Evolutionary conservation across 2,113 vertebrate species (phyloP), one percentile per base, ranked within the genome.

Genomic region (cat (Felis catus)): DNA sequence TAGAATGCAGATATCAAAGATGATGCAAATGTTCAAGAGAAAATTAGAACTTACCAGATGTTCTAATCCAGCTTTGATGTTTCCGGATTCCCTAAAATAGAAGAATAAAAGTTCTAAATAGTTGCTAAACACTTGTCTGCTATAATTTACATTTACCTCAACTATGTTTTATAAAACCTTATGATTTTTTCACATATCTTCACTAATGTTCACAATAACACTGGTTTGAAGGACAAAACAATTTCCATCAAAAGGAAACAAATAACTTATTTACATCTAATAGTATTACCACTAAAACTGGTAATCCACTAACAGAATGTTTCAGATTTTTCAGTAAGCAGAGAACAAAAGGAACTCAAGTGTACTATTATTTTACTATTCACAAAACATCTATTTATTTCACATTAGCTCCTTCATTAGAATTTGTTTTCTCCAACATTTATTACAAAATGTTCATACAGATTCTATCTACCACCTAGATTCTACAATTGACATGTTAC

Each of bases 41-140:
- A 98, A 99, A 99, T 98, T 98, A 99, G 98, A 99, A 99, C 99
- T 99, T 99, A 99, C 99, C 99, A 99, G 99, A 99, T 99, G 99
- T 99, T 99, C 99, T 99, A 99, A 99, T 99, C 99, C 99, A 98
- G 98, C 99, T 99, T 99, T 99, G 99, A 99, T 99, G 99, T 99
- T 99, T 97, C 91, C 99, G 96, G 98, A 96, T 61, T 99, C 99
- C 99, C 99, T 99, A 99, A 97, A 99, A 99, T 98, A 99, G 98
- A 99, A 99, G 98, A 99, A 99, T 98, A 99, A 98, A 99, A 99
- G 99, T 99, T 98, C 97, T 98, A 98, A 99, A 99, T 97, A 98
- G 98, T 98, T 99, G 98, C 98, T 99, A 99, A 99, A 99, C 95
- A 97, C 98, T 98, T 96, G 94, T 98, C 98, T 98, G 89, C 96